These are phyloP conservation scores for Sphenopsis melanotis DNA, from an alignment of 2,797 vertebrate species.

Conservation along the genomic window DNA sequence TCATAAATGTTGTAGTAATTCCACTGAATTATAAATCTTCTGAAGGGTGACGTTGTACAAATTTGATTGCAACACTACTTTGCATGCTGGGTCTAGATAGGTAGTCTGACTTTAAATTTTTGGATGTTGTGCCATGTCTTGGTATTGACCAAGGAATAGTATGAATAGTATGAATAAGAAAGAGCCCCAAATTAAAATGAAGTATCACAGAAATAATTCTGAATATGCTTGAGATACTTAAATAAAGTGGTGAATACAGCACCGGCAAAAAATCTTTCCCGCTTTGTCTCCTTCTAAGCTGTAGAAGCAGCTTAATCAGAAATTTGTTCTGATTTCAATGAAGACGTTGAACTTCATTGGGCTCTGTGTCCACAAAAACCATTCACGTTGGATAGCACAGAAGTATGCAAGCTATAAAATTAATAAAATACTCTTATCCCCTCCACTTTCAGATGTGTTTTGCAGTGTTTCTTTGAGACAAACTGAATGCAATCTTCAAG, in stretches of 20 bases:
- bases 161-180: not conserved
- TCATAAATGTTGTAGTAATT: not conserved
- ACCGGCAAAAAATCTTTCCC: not conserved
- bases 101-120: not conserved
- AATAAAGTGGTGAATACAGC: not conserved
- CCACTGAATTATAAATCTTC: not conserved
- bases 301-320: not conserved
- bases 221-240: not conserved
- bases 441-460: not conserved
- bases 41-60: not conserved
- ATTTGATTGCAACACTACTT: not conserved
- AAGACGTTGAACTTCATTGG: not conserved
- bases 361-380: not conserved
- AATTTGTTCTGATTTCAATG: not conserved
- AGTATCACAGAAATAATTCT: not conserved
- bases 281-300: not conserved
- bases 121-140: not conserved
- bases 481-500: not conserved
- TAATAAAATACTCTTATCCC: not conserved
- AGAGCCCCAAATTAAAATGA: not conserved
- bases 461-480: not conserved
- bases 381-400: not conserved
- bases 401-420: not conserved
- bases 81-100: not conserved
- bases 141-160: not conserved